A percentile compares a stretch with the other conserved stretches of the same genome.
Conservation (phyloP, 2,888 invertebrate species). For the Calameuta filiformis region DNA sequence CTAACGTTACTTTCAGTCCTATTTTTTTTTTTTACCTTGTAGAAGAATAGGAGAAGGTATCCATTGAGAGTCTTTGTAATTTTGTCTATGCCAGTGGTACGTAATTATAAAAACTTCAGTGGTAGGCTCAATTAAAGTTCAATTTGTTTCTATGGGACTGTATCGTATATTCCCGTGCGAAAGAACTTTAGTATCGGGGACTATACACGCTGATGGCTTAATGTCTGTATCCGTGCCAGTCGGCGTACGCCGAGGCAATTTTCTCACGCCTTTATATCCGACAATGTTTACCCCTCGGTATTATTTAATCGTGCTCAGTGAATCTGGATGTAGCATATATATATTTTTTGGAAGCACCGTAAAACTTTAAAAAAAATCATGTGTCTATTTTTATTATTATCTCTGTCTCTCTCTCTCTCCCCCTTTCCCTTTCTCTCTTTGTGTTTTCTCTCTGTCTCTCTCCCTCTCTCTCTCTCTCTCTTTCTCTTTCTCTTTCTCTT, state of each 20-base stretch:
- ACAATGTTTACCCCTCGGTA: slow-evolving; percentile 15
- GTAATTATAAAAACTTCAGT: not conserved
- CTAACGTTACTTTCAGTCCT: not conserved
- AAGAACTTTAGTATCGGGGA: slow-evolving; percentile 51
- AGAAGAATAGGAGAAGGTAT: not conserved
- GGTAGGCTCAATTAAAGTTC: not conserved
- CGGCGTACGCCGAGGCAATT: slow-evolving; percentile 53
- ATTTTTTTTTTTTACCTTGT: slow-evolving; percentile 12
- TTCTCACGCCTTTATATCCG: slow-evolving; percentile 58
- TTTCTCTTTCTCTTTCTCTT: too few species aligned
- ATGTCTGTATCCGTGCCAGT: slow-evolving; percentile 65
- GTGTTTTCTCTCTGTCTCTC: not conserved
- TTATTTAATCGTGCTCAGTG: not conserved
- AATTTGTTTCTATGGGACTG: not conserved
- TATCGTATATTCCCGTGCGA: slow-evolving; percentile 26
- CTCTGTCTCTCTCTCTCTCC: not conserved
- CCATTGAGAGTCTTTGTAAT: not conserved
- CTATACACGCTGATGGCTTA: slow-evolving; percentile 57
- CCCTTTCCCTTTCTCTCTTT: too few species aligned
- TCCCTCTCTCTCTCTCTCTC: too few species aligned
- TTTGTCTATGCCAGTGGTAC: not conserved
- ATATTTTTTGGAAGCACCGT: not conserved
- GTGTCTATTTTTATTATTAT: not conserved
- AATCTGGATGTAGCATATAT: not conserved
- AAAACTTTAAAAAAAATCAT: not conserved